Conservation (phyloP, 2,797 vertebrate genomes). For the Thaleichthys pacificus region DNA sequence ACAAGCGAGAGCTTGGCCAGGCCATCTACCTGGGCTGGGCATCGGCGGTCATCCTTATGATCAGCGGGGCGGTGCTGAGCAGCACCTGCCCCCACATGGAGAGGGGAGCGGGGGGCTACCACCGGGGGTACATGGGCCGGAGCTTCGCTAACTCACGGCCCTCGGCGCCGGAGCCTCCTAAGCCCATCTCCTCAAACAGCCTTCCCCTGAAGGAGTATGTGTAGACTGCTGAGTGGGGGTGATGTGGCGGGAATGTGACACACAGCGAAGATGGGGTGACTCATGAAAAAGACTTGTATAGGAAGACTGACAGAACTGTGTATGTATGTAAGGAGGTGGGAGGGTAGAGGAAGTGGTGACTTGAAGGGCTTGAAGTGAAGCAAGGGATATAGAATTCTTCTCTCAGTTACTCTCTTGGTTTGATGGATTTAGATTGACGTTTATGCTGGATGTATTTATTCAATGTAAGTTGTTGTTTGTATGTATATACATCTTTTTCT, state of each 20-base stretch:
- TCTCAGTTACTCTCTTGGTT: neutral
- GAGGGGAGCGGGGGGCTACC: conserved; percentile 57
- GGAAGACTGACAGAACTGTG: neutral
- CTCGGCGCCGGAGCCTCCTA: conserved; percentile 61
- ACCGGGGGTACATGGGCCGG: conserved; percentile 71
- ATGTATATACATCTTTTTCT: neutral
- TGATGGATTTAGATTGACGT: neutral
- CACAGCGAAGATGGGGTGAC: too few relatives aligned
- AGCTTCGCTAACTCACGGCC: conserved; percentile 73
- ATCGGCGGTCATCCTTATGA: conserved; percentile 74
- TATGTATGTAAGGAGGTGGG: neutral
- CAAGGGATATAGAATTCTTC: neutral
- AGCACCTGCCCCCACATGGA: conserved; percentile 79
- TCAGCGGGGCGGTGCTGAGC: conserved; percentile 79
- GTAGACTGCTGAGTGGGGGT: conserved; percentile 37
- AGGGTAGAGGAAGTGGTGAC: neutral
- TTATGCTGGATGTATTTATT: conserved; percentile 4
- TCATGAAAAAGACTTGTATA: too few relatives aligned
- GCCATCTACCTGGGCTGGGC: conserved; percentile 83
- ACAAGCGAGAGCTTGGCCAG: conserved; percentile 81
- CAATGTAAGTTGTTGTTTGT: neutral
- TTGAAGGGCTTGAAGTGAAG: neutral
- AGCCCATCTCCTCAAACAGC: conserved; percentile 67
- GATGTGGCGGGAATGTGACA: neutral
- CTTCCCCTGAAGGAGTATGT: conserved; percentile 80